Conservation (phyloP, 1,140 invertebrate genomes). For the Idris sp. region DNA sequence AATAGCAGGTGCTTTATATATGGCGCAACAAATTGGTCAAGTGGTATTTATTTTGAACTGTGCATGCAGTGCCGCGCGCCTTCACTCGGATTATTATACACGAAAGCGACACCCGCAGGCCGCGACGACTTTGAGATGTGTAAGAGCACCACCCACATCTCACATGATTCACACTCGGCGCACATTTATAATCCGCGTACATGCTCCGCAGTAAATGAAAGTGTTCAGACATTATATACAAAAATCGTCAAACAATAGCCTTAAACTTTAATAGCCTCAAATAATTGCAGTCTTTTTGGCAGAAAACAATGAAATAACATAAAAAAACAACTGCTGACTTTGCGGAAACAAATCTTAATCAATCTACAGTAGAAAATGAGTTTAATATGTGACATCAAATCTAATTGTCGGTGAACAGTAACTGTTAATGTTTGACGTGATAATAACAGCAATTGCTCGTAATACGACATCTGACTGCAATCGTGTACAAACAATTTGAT, state of each 20-base stretch:
- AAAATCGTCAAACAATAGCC: slow-evolving; percentile 19
- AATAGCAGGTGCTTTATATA: slow-evolving; percentile 61
- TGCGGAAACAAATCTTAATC: no score
- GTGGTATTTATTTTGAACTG: slow-evolving; percentile 63
- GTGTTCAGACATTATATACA: slow-evolving; percentile 1
- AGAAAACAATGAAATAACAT: no score
- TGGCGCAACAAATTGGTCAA: slow-evolving; percentile 63
- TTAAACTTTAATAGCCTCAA: no score
- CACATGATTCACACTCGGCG: slow-evolving; percentile 40
- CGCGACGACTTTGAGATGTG: slow-evolving; percentile 49
- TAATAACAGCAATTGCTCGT: slow-evolving; percentile 41
- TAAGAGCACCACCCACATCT: slow-evolving; percentile 49
- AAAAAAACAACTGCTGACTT: no score
- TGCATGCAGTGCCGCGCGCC: slow-evolving; percentile 27
- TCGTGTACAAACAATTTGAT: slow-evolving; percentile 20
- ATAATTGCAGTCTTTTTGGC: no score
- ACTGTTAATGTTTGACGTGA: slow-evolving; percentile 32
- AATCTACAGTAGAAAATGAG: no score
- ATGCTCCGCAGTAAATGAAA: slow-evolving; percentile 34
- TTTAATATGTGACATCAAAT: no score
- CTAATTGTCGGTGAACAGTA: no score
- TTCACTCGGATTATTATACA: slow-evolving; percentile 44
- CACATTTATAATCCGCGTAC: slow-evolving; percentile 1
- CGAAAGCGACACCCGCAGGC: slow-evolving; percentile 54
- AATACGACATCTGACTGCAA: slow-evolving; percentile 42